Evolutionary conservation across 2,888 invertebrate genomes (phyloP).

Genomic region (Diachrysia chrysitis): DNA sequence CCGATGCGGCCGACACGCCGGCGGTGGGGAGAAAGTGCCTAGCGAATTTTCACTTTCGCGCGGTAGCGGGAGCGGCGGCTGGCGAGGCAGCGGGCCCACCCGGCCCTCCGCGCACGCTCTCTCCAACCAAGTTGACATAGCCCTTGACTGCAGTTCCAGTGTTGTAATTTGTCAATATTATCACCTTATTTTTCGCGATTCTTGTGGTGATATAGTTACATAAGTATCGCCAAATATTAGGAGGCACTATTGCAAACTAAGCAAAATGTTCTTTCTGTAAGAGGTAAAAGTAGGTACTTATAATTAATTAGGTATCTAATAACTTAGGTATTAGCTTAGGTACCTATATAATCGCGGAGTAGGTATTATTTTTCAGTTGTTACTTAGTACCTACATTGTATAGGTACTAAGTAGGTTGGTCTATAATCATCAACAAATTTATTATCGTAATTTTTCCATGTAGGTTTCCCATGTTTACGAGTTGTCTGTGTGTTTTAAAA

Average conservation of each 20-base stretch:
- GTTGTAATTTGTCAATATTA: conserved; percentile 7
- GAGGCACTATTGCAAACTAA: not conserved
- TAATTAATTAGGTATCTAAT: no score
- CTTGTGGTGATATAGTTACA: not conserved
- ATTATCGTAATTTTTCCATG: no score
- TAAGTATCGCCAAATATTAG: conserved; percentile 5
- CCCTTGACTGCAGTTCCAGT: conserved; percentile 7
- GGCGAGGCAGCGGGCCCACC: conserved; percentile 37
- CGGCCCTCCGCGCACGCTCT: not conserved
- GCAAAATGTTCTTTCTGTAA: not conserved
- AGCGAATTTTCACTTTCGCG: conserved; percentile 88
- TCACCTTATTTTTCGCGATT: conserved; percentile 7
- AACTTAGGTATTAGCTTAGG: not conserved
- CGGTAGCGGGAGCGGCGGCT: conserved; percentile 74
- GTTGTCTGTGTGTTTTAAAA: not conserved
- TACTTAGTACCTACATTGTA: no score
- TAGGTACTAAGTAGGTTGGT: no score
- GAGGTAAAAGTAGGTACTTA: not conserved
- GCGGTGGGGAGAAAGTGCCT: conserved; percentile 88
- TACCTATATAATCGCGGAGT: no score
- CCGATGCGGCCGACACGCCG: conserved; percentile 65
- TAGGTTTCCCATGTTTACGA: not conserved
- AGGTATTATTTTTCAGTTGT: no score
- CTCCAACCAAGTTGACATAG: conserved; percentile 8
- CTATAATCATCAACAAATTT: no score